phyloP scores from a whole-genome alignment of 1,140 invertebrate species.

The Euwallacea similis region DNA sequence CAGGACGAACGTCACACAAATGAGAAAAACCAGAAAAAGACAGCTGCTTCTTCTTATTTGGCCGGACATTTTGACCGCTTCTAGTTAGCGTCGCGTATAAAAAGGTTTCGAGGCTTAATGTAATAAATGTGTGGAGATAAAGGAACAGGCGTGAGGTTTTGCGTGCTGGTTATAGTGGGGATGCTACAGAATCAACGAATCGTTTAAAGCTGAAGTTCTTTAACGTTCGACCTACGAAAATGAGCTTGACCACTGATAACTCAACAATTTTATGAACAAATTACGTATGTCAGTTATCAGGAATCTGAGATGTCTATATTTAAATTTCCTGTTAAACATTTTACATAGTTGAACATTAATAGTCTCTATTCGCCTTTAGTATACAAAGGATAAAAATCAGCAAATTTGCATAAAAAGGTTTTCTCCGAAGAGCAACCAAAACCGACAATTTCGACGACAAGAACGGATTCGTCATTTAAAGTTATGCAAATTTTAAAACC shows the following conservation, averaged over 20 bases:
- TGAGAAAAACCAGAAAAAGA: conserved; percentile 11
- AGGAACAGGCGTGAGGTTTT: no score
- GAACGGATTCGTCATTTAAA: no score
- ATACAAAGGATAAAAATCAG: no score
- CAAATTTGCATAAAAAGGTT: no score
- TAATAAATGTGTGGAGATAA: no score
- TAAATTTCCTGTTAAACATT: conserved; percentile 20
- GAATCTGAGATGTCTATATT: conserved; percentile 9
- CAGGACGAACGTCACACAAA: background rate
- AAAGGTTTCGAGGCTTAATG: background rate
- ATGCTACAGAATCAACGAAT: no score
- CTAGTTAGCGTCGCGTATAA: background rate
- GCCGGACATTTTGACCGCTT: conserved; percentile 7
- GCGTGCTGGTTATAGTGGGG: no score
- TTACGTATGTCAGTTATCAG: conserved; percentile 9
- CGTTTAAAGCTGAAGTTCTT: background rate
- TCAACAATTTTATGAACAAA: conserved; percentile 6
- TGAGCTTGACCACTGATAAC: conserved; percentile 5
- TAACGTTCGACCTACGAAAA: conserved; percentile 10
- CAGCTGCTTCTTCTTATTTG: background rate
- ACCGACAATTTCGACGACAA: no score
- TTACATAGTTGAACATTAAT: background rate
- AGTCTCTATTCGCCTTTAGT: no score
- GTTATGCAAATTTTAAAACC: no score
- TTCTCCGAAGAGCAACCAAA: no score